These are phyloP conservation scores for Thoracochromis brauschi DNA, from an alignment of 2,113 vertebrate species.

Conservation along the genomic window DNA sequence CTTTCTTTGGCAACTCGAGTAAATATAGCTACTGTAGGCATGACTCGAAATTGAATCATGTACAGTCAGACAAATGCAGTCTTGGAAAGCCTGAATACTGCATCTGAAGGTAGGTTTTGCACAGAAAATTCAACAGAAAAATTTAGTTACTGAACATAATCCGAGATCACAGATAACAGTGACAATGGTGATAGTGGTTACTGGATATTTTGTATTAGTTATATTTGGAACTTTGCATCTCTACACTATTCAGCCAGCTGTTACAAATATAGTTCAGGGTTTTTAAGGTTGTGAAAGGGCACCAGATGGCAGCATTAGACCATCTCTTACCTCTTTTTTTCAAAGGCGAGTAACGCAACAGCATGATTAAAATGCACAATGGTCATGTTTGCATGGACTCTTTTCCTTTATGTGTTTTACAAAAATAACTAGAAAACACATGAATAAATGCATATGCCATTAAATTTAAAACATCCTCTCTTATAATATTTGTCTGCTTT, in stretches of 20 bases:
- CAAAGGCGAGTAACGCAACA: not conserved
- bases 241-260: not conserved
- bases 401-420: not conserved
- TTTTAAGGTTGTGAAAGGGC: not conserved
- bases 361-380: not conserved
- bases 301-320: conserved; percentile 42
- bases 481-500: not conserved
- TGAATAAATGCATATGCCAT: rapidly evolving
- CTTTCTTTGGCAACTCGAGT: not conserved
- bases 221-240: not conserved
- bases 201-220: not conserved
- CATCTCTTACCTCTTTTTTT: not conserved
- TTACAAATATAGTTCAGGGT: not conserved
- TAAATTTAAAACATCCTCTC: not conserved
- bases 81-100: not conserved
- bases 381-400: too few relatives aligned
- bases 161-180: rapidly evolving
- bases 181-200: rapidly evolving
- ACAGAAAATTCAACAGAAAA: not conserved
- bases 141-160: not conserved
- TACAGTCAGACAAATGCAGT: not conserved
- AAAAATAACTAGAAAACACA: not conserved
- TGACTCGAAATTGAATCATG: not conserved
- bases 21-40: not conserved
- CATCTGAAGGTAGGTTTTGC: rapidly evolving